Conservation (phyloP, 2,113 vertebrate species). For the Capreolus pygargus region DNA sequence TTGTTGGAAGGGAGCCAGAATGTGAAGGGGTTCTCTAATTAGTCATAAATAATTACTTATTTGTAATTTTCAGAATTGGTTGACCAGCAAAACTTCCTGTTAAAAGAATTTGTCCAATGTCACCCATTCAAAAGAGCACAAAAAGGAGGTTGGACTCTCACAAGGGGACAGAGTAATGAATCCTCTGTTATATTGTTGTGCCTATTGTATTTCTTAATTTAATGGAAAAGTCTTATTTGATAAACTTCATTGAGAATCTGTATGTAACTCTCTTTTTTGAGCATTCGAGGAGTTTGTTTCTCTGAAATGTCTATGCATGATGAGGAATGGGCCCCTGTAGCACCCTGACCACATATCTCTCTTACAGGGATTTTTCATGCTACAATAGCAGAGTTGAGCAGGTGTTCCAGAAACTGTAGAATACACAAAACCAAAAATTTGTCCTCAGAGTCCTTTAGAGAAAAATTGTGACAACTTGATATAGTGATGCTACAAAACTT, state of each 20-base stretch:
- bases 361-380: not conserved
- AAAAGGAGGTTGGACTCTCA: not conserved
- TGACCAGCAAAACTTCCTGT: not conserved
- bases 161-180: not conserved
- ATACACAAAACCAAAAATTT: not conserved
- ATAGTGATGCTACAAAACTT: not conserved
- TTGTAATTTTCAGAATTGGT: not conserved
- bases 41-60: not conserved
- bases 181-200: not conserved
- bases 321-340: fast-evolving
- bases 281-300: not conserved
- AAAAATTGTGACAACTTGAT: not conserved
- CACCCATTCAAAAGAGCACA: not conserved
- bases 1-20: not conserved
- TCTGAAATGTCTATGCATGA: not conserved
- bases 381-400: not conserved
- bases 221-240: not conserved
- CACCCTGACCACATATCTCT: not conserved
- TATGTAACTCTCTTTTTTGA: not conserved
- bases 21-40: not conserved
- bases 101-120: not conserved
- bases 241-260: not conserved
- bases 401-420: not conserved
- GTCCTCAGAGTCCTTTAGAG: not conserved
- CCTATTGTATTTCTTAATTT: not conserved